Evolutionary conservation across 2,113 vertebrate species (phyloP).

Genomic region (Entelurus aequoreus): DNA sequence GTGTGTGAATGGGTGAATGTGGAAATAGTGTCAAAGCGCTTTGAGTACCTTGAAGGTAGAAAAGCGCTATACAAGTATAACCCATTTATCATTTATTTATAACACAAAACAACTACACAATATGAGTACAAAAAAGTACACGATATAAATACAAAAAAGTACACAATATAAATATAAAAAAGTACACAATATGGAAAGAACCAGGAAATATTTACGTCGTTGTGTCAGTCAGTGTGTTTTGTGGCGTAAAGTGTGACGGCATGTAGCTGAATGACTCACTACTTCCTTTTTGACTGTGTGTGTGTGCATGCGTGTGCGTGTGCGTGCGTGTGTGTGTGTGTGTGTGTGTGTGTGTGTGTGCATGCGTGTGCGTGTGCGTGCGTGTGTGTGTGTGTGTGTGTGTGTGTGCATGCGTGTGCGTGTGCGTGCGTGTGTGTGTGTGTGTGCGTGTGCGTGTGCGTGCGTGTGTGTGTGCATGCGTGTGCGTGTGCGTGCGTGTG

Average conservation of each 20-base stretch:
- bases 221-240: constrained; percentile 62
- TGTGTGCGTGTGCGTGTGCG: constrained; percentile 37
- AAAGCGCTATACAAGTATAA: no score
- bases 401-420: not conserved
- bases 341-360: constrained; percentile 27
- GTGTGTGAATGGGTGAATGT: no score
- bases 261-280: constrained; percentile 68
- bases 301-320: not conserved
- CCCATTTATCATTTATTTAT: no score
- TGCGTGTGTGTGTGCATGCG: constrained; percentile 35
- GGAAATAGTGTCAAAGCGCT: no score
- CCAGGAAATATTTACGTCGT: constrained; percentile 1
- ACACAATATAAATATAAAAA: no score
- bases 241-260: constrained; percentile 62
- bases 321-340: constrained; percentile 38
- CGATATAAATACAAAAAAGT: no score
- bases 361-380: constrained; percentile 24
- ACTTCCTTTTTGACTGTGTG: constrained; percentile 49
- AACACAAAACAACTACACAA: no score
- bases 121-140: no score
- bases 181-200: no score
- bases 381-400: no score
- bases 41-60: no score
- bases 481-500: not conserved
- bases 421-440: constrained; percentile 38